Percentiles rank a stretch among this genome's conserved stretches.
Conservation (phyloP, 2,888 invertebrate species). For the Thysanoteuthis rhombus region DNA sequence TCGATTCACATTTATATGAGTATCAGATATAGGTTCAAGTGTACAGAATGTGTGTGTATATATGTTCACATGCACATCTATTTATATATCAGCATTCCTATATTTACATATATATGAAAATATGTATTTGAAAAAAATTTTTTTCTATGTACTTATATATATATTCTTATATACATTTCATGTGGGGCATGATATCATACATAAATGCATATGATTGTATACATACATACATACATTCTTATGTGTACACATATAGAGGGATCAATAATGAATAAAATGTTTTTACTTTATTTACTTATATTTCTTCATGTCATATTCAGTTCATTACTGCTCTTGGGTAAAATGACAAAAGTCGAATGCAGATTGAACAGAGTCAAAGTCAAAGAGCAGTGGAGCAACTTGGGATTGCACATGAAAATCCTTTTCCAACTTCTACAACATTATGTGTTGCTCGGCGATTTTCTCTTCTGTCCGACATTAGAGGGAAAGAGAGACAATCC, state of each 20-base stretch:
- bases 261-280: not conserved
- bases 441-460: not conserved
- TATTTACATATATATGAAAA: no score
- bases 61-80: no score
- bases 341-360: not conserved
- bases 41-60: no score
- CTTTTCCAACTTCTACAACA: not conserved
- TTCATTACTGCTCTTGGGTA: not conserved
- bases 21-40: no score
- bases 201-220: no score
- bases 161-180: no score
- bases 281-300: not conserved
- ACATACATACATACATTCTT: not conserved
- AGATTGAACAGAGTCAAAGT: not conserved
- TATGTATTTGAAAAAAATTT: no score
- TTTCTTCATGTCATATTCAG: not conserved
- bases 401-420: not conserved
- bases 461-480: no score
- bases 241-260: not conserved
- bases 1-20: accelerated
- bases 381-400: not conserved
- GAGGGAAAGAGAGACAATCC: not conserved
- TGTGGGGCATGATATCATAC: no score
- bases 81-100: no score
- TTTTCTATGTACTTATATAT: no score